Evolutionary conservation across 2,888 invertebrate genomes (phyloP).

Genomic region (Labia minor): DNA sequence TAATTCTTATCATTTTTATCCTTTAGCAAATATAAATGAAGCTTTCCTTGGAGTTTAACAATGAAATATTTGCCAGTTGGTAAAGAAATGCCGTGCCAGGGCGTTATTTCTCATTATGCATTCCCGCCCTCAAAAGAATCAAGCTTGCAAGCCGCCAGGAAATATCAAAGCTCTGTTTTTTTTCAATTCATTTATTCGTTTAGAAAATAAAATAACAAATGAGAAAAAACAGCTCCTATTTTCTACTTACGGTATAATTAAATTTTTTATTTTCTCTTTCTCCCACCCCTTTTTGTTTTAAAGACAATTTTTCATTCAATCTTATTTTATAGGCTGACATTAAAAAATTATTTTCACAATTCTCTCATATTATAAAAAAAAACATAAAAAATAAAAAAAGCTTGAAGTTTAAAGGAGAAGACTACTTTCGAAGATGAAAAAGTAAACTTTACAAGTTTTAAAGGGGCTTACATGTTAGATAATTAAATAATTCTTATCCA

Average conservation of each 20-base stretch:
- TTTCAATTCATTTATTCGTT: slow-evolving; percentile 13
- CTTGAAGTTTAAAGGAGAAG: no score
- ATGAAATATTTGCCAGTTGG: slow-evolving; percentile 13
- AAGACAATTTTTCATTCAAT: neutral
- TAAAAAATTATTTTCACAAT: no score
- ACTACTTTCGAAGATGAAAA: no score
- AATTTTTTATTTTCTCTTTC: neutral
- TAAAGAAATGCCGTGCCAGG: slow-evolving; percentile 13
- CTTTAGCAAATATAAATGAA: slow-evolving; percentile 13
- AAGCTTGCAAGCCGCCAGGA: neutral
- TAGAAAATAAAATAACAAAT: neutral
- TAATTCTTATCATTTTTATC: slow-evolving; percentile 13
- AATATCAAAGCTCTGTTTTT: slow-evolving; percentile 1
- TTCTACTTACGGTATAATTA: neutral
- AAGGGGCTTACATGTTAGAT: no score
- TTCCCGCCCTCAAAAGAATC: slow-evolving; percentile 13
- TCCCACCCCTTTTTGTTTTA: neutral
- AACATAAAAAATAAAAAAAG: no score
- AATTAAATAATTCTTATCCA: no score
- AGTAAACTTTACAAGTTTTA: no score
- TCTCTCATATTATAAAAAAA: no score
- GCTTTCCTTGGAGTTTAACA: slow-evolving; percentile 13
- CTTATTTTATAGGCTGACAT: no score
- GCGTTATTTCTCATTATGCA: slow-evolving; percentile 13
- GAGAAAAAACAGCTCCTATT: neutral